Percentiles rank a stretch among this genome's conserved stretches.
phyloP scores from a whole-genome alignment of 2,888 invertebrate genomes.

The Diplolepis rosae region DNA sequence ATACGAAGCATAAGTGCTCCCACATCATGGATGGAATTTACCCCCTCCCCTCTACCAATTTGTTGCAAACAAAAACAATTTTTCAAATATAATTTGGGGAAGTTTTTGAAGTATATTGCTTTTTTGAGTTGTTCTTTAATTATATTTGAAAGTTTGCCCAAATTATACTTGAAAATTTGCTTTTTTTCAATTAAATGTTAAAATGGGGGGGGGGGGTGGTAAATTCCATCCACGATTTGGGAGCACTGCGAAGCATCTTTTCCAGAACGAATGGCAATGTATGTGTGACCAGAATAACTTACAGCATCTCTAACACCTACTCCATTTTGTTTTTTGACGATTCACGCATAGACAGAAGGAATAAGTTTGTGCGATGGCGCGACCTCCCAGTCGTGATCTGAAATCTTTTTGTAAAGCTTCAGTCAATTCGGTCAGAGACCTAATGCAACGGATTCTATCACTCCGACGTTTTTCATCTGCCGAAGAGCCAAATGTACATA shows the following conservation, averaged over 20 bases:
- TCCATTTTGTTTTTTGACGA: constrained; percentile 51
- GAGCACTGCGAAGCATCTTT: constrained; percentile 57
- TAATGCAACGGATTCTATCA: not conserved
- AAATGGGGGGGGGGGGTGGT: too few relatives aligned
- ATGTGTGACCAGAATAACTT: constrained; percentile 69
- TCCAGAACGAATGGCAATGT: constrained; percentile 62
- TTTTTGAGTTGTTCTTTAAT: too few relatives aligned
- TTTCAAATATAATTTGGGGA: too few relatives aligned
- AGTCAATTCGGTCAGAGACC: not conserved
- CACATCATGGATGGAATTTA: too few relatives aligned
- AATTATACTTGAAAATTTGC: too few relatives aligned
- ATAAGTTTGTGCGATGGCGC: constrained; percentile 60
- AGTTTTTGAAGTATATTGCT: too few relatives aligned
- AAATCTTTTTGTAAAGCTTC: not conserved
- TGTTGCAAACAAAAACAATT: too few relatives aligned
- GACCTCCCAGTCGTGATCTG: constrained; percentile 63
- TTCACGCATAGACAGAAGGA: constrained; percentile 60
- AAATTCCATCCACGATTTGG: too few relatives aligned
- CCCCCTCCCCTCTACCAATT: too few relatives aligned
- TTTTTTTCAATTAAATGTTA: too few relatives aligned
- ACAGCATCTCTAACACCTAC: constrained; percentile 62
- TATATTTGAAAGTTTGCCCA: too few relatives aligned
- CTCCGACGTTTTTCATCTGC: not conserved
- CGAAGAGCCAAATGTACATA: not conserved
- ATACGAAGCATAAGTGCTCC: constrained; percentile 51